A percentile compares a stretch with the other conserved stretches of the same genome.
phyloP scores from a whole-genome alignment of 2,113 vertebrate species.

The Notarius quadriscutis region DNA sequence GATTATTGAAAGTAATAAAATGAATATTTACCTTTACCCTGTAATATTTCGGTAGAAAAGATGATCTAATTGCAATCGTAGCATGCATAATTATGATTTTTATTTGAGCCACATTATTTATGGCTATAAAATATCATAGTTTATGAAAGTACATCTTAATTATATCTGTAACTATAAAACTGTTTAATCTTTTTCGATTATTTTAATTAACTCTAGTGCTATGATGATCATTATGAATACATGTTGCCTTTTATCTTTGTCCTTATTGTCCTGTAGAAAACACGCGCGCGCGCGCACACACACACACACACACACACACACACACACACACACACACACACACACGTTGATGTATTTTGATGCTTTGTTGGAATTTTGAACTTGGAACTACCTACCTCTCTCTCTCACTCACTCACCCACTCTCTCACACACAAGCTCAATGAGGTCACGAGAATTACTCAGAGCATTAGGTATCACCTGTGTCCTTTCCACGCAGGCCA shows the following conservation, averaged over 20 bases:
- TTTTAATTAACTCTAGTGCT: slow-evolving; percentile 60
- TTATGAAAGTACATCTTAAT: neutral
- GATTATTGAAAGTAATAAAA: neutral
- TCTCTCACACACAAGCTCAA: slow-evolving; percentile 40
- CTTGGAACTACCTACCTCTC: neutral
- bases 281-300: slow-evolving; percentile 41
- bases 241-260: slow-evolving; percentile 48
- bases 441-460: slow-evolving; percentile 65
- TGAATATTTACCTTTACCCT: neutral
- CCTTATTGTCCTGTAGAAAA: slow-evolving; percentile 52
- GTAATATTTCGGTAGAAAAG: neutral
- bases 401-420: neutral
- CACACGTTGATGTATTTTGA: neutral
- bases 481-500: slow-evolving; percentile 67
- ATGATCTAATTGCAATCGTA: neutral
- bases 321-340: neutral
- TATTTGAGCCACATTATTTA: slow-evolving; percentile 1
- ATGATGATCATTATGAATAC: slow-evolving; percentile 39
- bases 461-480: slow-evolving; percentile 67
- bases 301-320: neutral
- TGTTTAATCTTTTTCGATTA: slow-evolving; percentile 58
- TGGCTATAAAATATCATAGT: neutral
- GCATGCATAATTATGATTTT: neutral
- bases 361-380: slow-evolving; percentile 24
- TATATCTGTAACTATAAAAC: slow-evolving; percentile 21